Evolutionary conservation across 2,888 invertebrate species (phyloP), one percentile per base, ranked within the genome.

Genomic region (Lymantria monacha): DNA sequence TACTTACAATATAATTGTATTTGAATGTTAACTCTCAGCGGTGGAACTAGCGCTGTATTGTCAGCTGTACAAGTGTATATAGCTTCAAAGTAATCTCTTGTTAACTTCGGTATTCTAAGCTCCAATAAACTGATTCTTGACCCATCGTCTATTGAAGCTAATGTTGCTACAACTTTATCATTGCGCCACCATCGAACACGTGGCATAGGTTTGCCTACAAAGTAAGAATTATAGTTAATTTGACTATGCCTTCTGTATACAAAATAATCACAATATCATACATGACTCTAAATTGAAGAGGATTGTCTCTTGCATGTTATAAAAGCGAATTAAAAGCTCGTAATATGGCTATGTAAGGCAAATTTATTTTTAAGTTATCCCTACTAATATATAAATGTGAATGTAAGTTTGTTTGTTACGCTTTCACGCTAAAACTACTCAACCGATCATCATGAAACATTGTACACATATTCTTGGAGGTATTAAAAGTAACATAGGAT

Each of bases 1-100:
- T 36, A 93, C 95, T 92, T 60, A 92, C 92, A 90, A 79, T 94
- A 93, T 83, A 96, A 92, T 71, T 95, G 94, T 61, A 95, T 92
- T 66, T 94, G 94, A 51, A 95, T 93, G 53, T 93, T 92, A 50
- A 94, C 93, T 36, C 94, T 91, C 56, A 94, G 82, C 0, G 95
- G 95, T 7, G 93, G 93, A 30, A 94, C 94, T 57, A 95, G 83
- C 44, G 93, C 92, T 43, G 95, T 95, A 76, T 95, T 95, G 71
- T 94, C 94, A 7, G 95, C 95, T 62, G 95, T 94, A 72, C 96
- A 96, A n/a, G 94, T 94, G 79, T 94, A 95, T 7, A 93, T 92
- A 2, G 94, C 93, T 63, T 94, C 93, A 48, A 94, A 92, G 76
- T 94, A 94, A n/a, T 92, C 90, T 56, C 95, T 85, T n/a, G 92